Percentiles rank a stretch among this genome's conserved stretches.
Conservation (phyloP, 2,797 vertebrate species). For the Alosa sapidissima region DNA sequence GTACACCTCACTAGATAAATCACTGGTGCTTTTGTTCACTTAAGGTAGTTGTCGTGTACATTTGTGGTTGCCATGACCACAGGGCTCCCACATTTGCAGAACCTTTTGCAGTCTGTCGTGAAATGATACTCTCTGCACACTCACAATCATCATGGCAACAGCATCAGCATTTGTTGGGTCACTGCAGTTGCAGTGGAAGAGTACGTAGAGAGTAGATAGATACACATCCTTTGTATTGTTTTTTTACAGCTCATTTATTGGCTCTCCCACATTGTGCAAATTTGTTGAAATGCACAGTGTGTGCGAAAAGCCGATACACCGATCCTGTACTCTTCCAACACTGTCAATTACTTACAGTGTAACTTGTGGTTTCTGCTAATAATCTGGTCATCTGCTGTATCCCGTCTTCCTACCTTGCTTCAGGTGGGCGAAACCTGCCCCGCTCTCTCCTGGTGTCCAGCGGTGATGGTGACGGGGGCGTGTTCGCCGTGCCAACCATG, state of each 20-base stretch:
- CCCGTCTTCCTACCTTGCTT: not conserved
- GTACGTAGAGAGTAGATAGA: not conserved
- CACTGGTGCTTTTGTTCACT: not conserved
- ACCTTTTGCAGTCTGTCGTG: not conserved
- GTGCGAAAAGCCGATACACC: not conserved
- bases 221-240: not conserved
- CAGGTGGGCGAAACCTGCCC: slow-evolving; percentile 83
- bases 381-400: not conserved
- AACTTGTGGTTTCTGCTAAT: not conserved
- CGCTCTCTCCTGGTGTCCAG: slow-evolving; percentile 82
- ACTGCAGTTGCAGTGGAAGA: not conserved
- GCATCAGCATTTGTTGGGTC: not conserved
- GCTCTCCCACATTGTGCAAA: too few species aligned
- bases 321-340: not conserved
- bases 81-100: not conserved
- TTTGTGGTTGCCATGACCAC: slow-evolving; percentile 1
- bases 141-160: not conserved
- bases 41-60: not conserved
- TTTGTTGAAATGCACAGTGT: too few species aligned
- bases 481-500: slow-evolving; percentile 94
- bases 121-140: not conserved
- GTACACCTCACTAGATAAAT: not conserved
- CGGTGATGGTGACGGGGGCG: slow-evolving; percentile 81
- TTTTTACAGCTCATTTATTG: too few species aligned
- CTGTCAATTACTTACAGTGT: too few species aligned